Conservation (phyloP, 1,140 invertebrate species). For the Odontomachus brunneus region DNA sequence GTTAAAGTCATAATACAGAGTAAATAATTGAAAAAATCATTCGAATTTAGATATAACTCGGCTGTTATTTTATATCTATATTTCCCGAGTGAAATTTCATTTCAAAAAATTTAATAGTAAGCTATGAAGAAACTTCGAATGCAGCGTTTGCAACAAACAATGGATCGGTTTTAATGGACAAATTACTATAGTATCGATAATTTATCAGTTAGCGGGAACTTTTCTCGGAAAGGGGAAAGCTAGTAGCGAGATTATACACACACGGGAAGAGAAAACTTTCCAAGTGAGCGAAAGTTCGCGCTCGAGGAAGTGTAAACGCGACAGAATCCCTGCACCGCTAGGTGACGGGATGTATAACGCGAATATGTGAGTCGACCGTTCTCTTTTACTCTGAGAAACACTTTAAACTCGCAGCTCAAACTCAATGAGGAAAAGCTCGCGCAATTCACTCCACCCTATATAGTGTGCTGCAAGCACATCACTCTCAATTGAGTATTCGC, state of each 20-base stretch:
- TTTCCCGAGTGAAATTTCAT: no score
- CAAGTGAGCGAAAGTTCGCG: slow-evolving; percentile 46
- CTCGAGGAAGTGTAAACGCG: slow-evolving; percentile 46
- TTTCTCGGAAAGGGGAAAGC: slow-evolving; percentile 8
- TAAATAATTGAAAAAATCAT: no score
- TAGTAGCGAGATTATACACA: neutral
- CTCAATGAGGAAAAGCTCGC: slow-evolving; percentile 6
- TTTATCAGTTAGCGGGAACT: slow-evolving; percentile 11
- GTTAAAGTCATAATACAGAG: no score
- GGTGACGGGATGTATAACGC: slow-evolving; percentile 16
- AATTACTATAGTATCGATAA: slow-evolving; percentile 10
- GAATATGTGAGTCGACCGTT: slow-evolving; percentile 59
- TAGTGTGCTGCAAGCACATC: neutral
- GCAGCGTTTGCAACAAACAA: neutral
- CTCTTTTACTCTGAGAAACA: slow-evolving; percentile 44
- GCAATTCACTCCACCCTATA: neutral
- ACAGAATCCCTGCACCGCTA: slow-evolving; percentile 28
- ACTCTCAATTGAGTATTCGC: slow-evolving; percentile 43
- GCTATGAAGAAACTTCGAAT: neutral
- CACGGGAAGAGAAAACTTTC: slow-evolving; percentile 19
- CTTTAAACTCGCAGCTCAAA: slow-evolving; percentile 57
- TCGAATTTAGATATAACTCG: no score
- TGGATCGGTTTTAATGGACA: slow-evolving; percentile 23
- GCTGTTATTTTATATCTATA: no score
- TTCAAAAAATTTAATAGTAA: no score